Evolutionary conservation across 37 sponge, comb jelly and placozoan species (phyloP).

Genomic region (Ianthella basta): DNA sequence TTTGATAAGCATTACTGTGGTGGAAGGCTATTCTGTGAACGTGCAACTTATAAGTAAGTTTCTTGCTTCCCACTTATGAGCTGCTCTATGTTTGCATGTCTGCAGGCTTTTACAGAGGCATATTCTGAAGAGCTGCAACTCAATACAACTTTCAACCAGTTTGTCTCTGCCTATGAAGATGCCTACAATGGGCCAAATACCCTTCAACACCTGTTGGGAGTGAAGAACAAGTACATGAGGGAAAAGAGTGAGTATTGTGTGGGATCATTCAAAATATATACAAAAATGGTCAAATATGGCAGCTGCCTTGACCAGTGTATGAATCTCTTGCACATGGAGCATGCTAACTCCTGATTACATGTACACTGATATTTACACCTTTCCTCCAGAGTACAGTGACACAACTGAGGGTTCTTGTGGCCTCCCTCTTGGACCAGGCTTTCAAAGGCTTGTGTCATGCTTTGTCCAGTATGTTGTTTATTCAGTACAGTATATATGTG

Average conservation of each 20-base stretch:
- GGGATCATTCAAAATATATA: too few relatives aligned
- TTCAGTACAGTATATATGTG: too few relatives aligned
- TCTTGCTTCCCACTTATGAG: too few relatives aligned
- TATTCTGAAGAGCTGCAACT: constrained; percentile 52
- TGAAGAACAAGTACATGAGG: constrained; percentile 4
- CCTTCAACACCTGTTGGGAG: constrained; percentile 34
- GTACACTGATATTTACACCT: too few relatives aligned
- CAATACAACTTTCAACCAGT: constrained; percentile 52
- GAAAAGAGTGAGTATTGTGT: not conserved
- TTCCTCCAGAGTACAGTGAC: constrained; percentile 44
- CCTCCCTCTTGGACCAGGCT: constrained; percentile 67
- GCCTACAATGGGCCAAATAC: constrained; percentile 65
- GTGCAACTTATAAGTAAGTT: too few relatives aligned
- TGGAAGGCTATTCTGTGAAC: too few relatives aligned
- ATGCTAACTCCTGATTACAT: too few relatives aligned
- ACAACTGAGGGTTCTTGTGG: constrained; percentile 36
- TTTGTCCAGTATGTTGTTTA: constrained; percentile 14
- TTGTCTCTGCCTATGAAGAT: constrained; percentile 37
- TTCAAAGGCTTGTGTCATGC: constrained; percentile 54
- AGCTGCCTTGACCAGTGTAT: too few relatives aligned
- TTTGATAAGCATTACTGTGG: too few relatives aligned
- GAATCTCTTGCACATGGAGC: too few relatives aligned
- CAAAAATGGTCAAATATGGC: too few relatives aligned
- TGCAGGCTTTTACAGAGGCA: constrained; percentile 18
- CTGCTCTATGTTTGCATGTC: too few relatives aligned